These are phyloP conservation scores for Tachypleus tridentatus DNA, from an alignment of 1,140 invertebrate species.

Conservation along the genomic window DNA sequence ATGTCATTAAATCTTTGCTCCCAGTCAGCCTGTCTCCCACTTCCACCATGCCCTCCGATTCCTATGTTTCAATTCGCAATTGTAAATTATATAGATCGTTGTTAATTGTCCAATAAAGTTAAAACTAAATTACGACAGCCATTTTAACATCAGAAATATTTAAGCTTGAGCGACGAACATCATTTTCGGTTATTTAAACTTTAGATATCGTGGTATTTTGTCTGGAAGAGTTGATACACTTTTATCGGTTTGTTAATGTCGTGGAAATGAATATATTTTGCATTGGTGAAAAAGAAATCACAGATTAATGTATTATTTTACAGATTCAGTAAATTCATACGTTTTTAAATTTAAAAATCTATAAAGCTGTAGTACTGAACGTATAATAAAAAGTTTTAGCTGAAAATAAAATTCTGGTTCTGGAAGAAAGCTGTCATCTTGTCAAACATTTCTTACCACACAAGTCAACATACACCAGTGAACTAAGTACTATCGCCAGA, in stretches of 20 bases:
- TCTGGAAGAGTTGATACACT: too few relatives aligned
- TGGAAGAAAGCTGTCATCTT: neutral
- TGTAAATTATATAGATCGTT: neutral
- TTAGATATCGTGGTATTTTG: neutral
- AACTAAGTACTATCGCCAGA: conserved; percentile 36
- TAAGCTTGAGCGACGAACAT: neutral
- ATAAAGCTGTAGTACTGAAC: too few relatives aligned
- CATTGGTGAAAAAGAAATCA: too few relatives aligned
- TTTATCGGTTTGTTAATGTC: too few relatives aligned
- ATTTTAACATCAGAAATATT: neutral
- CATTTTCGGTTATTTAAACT: neutral
- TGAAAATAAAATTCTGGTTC: too few relatives aligned
- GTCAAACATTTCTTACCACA: conserved; percentile 27
- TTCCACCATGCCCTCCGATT: conserved; percentile 39
- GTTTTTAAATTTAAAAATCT: too few relatives aligned
- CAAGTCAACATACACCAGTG: conserved; percentile 37
- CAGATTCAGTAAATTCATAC: too few relatives aligned
- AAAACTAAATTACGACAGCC: neutral
- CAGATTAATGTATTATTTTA: too few relatives aligned
- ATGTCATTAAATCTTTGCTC: conserved; percentile 36
- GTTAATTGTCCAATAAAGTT: neutral
- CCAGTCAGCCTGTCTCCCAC: conserved; percentile 33
- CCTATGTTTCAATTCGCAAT: conserved; percentile 24
- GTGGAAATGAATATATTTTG: too few relatives aligned
- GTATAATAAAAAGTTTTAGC: too few relatives aligned